Conservation (phyloP, 2,888 invertebrate genomes). For the Cheilosia scutellata region DNA sequence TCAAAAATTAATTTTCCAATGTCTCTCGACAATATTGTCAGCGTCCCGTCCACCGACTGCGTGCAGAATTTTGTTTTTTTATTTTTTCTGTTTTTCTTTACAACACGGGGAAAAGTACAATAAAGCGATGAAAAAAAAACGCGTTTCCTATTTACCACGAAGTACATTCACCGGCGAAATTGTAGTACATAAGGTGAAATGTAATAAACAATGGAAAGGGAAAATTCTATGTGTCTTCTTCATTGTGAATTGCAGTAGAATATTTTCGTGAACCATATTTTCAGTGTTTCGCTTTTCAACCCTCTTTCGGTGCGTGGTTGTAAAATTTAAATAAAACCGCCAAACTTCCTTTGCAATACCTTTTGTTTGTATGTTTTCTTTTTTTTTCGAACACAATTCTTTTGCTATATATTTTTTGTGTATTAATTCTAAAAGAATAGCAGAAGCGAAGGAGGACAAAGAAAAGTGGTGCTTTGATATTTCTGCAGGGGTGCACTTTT, state of each 20-base stretch:
- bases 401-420: conserved; percentile 1
- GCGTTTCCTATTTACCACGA: conserved; percentile 47
- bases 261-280: conserved; percentile 30
- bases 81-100: conserved; percentile 36
- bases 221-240: conserved; percentile 49
- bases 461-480: not conserved
- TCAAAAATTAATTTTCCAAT: conserved; percentile 67
- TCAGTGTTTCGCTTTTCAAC: conserved; percentile 43
- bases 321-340: conserved; percentile 64
- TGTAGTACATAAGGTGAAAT: conserved; percentile 51
- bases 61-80: conserved; percentile 51
- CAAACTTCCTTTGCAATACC: conserved; percentile 48
- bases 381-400: conserved; percentile 3
- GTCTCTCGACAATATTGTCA: conserved; percentile 8
- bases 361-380: conserved; percentile 19
- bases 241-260: conserved; percentile 44
- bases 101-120: conserved; percentile 34
- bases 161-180: conserved; percentile 62
- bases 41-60: conserved; percentile 49
- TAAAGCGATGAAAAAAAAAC: conserved; percentile 20
- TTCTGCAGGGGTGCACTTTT: conserved; percentile 27
- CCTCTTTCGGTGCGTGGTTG: conserved; percentile 55
- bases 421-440: not conserved
- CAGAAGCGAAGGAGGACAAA: conserved; percentile 16
- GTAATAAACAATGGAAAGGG: conserved; percentile 26